Conservation (phyloP, 2,113 vertebrate genomes). For the Lagopus leucura region DNA sequence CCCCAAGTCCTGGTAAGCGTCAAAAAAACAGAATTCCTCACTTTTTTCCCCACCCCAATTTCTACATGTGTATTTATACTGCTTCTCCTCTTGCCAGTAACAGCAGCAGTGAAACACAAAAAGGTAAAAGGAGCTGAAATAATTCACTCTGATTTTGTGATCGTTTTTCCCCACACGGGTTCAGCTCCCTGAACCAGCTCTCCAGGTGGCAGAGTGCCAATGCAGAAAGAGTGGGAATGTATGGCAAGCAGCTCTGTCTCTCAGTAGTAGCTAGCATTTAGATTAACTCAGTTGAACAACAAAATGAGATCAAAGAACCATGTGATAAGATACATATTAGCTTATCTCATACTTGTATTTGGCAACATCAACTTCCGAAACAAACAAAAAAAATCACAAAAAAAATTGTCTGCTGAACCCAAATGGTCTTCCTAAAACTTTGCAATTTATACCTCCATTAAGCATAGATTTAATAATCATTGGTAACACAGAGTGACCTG, state of each 20-base stretch:
- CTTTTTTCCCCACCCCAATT: background rate
- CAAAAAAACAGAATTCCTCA: background rate
- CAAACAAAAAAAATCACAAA: background rate
- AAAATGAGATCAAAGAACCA: background rate
- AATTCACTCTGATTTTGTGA: background rate
- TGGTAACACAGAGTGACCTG: background rate
- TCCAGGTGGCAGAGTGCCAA: background rate
- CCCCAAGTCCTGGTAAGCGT: background rate
- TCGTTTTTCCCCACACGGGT: background rate
- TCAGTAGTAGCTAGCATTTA: background rate
- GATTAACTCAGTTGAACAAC: background rate
- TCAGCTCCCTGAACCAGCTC: background rate
- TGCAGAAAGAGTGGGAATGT: background rate
- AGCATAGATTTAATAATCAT: background rate
- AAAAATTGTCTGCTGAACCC: background rate
- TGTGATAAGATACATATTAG: background rate
- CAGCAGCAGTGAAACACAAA: background rate
- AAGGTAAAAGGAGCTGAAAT: background rate
- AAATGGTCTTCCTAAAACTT: background rate
- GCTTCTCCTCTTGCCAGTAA: background rate
- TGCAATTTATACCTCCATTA: background rate
- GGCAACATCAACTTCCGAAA: background rate
- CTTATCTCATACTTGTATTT: background rate
- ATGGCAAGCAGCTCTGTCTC: background rate
- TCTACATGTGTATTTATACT: background rate